Conservation (phyloP, 2,797 vertebrate species). For the Glossophaga mutica region DNA sequence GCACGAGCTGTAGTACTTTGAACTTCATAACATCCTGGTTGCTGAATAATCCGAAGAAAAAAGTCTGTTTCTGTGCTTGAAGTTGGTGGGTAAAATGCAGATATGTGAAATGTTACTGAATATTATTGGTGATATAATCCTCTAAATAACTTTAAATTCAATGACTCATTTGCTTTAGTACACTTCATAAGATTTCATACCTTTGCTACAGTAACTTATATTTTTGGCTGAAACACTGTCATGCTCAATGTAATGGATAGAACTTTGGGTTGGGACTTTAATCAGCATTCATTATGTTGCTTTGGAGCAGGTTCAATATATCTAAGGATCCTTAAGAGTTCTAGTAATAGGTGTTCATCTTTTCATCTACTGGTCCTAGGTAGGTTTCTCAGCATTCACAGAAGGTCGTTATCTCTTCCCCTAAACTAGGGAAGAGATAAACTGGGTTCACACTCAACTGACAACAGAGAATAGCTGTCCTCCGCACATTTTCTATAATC, state of each 20-base stretch:
- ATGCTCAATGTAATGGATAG: background rate
- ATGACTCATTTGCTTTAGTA: background rate
- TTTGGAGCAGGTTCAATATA: background rate
- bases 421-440: background rate
- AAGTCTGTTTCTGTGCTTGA: background rate
- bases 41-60: background rate
- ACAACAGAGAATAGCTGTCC: background rate
- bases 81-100: background rate
- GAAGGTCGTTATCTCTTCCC: background rate
- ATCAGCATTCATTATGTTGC: background rate
- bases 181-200: background rate
- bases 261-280: background rate
- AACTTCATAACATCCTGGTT: background rate
- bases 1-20: background rate
- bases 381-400: background rate
- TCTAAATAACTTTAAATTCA: conserved; percentile 9
- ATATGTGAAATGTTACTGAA: background rate
- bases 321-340: background rate
- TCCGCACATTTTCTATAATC: background rate
- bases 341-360: background rate
- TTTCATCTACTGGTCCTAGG: background rate
- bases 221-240: conserved; percentile 8
- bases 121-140: background rate
- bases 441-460: background rate
- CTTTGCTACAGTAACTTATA: background rate